These are phyloP conservation scores for Chaenocephalus aceratus DNA, from an alignment of 2,113 vertebrate species.

Conservation along the genomic window DNA sequence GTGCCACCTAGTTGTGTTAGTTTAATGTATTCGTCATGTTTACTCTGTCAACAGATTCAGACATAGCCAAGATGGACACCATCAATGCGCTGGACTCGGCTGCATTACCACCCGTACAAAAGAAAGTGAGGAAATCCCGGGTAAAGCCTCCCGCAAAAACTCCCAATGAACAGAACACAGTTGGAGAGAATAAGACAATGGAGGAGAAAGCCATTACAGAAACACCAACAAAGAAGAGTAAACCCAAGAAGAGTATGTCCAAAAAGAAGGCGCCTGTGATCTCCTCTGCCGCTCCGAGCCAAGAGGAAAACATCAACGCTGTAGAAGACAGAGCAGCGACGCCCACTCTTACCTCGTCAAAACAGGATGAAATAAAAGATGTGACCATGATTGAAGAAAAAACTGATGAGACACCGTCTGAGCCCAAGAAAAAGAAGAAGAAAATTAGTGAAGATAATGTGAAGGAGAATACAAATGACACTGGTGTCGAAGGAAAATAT, in stretches of 20 bases:
- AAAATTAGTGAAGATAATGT: constrained; percentile 12
- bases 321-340: neutral
- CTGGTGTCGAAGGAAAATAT: neutral
- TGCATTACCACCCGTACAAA: constrained; percentile 9
- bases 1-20: constrained; percentile 6
- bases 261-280: constrained; percentile 21
- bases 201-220: constrained; percentile 4
- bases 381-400: constrained; percentile 7
- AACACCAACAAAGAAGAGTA: constrained; percentile 13
- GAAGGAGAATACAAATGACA: neutral
- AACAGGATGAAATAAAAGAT: constrained; percentile 30
- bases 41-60: constrained; percentile 66
- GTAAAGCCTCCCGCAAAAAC: constrained; percentile 51
- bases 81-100: constrained; percentile 64
- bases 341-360: neutral
- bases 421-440: constrained; percentile 61
- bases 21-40: constrained; percentile 27
- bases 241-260: constrained; percentile 15
- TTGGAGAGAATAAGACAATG: neutral
- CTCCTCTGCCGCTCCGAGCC: neutral
- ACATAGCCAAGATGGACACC: constrained; percentile 75
- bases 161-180: neutral
- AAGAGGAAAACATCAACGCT: neutral
- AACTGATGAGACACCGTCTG: neutral
- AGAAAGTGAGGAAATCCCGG: constrained; percentile 59